phyloP scores from a whole-genome alignment of 2,888 invertebrate species.

The Athalia circularis region DNA sequence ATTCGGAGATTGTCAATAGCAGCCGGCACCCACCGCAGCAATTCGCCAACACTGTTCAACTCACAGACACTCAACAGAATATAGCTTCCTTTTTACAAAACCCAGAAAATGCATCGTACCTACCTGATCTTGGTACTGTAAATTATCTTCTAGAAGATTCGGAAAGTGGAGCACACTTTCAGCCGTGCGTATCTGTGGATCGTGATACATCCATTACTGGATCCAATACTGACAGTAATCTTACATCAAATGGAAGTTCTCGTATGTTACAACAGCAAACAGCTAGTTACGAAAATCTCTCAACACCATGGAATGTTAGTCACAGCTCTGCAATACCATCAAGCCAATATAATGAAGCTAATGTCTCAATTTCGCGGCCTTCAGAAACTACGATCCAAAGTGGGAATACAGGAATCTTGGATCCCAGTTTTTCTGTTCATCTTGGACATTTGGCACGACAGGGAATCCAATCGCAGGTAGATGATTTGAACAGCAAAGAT shows the following conservation, averaged over 20 bases:
- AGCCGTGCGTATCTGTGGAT: neutral
- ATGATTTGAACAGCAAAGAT: neutral
- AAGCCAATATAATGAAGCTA: slow-evolving; percentile 17
- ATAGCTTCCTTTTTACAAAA: neutral
- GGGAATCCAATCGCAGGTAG: neutral
- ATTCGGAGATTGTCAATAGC: slow-evolving; percentile 49
- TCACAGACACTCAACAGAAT: slow-evolving; percentile 22
- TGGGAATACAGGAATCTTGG: neutral
- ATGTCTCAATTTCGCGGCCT: neutral
- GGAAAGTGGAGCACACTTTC: slow-evolving; percentile 20
- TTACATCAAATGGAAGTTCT: neutral
- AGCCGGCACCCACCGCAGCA: slow-evolving; percentile 47
- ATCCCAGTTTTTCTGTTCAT: slow-evolving; percentile 11
- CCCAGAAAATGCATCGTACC: slow-evolving; percentile 19
- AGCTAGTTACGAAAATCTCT: slow-evolving; percentile 6
- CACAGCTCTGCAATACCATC: slow-evolving; percentile 13
- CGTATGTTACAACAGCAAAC: slow-evolving; percentile 7
- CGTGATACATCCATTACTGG: neutral
- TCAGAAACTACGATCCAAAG: neutral
- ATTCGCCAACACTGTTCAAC: slow-evolving; percentile 17
- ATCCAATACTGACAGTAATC: slow-evolving; percentile 8
- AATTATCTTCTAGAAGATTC: slow-evolving; percentile 23
- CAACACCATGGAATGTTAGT: slow-evolving; percentile 1
- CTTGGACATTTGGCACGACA: neutral
- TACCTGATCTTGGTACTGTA: slow-evolving; percentile 29